Evolutionary conservation across 2,113 vertebrate genomes (phyloP).

Genomic region (Spheniscus mendiculus): DNA sequence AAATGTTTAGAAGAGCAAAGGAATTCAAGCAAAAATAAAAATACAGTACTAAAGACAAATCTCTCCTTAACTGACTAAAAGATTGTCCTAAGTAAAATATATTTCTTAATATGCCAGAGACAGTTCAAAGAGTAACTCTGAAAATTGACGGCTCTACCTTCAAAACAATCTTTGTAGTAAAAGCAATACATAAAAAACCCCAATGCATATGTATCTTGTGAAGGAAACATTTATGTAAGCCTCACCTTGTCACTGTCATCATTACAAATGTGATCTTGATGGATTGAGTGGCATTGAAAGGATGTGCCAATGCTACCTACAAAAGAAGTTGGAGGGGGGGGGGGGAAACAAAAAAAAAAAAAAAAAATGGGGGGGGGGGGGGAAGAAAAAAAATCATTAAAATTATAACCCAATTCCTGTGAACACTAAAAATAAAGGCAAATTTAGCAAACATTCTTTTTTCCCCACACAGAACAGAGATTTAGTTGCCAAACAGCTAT

Average conservation of each 20-base stretch:
- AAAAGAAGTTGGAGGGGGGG: constrained; percentile 61
- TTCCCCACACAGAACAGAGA: background rate
- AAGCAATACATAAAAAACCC: background rate
- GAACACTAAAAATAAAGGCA: background rate
- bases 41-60: background rate
- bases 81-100: background rate
- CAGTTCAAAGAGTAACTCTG: background rate
- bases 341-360: background rate
- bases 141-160: background rate
- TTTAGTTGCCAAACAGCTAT: background rate
- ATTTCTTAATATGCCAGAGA: background rate
- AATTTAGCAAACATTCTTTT: background rate
- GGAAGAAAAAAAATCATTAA: background rate
- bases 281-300: constrained; percentile 81
- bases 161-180: background rate
- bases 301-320: constrained; percentile 80
- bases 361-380: background rate
- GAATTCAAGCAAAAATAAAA: background rate
- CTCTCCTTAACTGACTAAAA: background rate
- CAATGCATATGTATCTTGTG: constrained; percentile 4
- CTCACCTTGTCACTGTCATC: constrained; percentile 86
- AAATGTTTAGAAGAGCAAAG: background rate
- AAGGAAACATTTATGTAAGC: constrained; percentile 36
- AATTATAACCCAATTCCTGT: background rate
- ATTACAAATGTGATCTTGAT: constrained; percentile 83